Evolutionary conservation across 2,888 invertebrate genomes (phyloP).

Genomic region (Unio delphinus): DNA sequence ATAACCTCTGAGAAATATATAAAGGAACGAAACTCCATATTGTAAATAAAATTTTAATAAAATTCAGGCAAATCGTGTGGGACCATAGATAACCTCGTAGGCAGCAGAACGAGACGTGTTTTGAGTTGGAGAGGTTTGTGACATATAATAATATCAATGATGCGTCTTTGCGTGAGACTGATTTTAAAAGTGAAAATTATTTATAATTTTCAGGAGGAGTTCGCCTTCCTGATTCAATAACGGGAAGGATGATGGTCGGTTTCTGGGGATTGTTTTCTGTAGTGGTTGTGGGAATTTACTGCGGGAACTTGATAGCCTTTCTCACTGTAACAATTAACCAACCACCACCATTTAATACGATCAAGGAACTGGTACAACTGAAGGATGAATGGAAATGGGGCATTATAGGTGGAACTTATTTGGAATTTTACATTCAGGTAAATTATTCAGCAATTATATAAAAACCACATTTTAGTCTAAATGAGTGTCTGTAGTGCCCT

Average conservation of each 20-base stretch:
- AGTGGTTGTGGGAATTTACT: conserved; percentile 53
- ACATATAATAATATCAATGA: too few relatives aligned
- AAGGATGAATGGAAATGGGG: conserved; percentile 44
- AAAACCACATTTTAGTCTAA: too few relatives aligned
- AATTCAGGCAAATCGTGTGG: too few relatives aligned
- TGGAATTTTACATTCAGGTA: conserved; percentile 10
- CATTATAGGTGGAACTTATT: conserved; percentile 23
- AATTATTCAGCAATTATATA: neutral
- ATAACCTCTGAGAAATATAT: too few relatives aligned
- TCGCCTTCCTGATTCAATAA: conserved; percentile 32
- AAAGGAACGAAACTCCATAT: too few relatives aligned
- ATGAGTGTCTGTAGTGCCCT: too few relatives aligned
- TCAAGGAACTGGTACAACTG: conserved; percentile 35
- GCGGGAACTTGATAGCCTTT: conserved; percentile 60
- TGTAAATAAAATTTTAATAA: too few relatives aligned
- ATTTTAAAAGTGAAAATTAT: too few relatives aligned
- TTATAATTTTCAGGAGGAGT: conserved; percentile 19
- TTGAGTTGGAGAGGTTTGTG: too few relatives aligned
- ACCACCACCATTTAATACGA: conserved; percentile 46
- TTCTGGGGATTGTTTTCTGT: conserved; percentile 46
- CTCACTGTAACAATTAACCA: conserved; percentile 49
- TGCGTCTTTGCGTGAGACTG: too few relatives aligned
- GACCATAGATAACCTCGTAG: too few relatives aligned
- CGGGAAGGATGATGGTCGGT: conserved; percentile 36
- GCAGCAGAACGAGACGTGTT: too few relatives aligned